Base-by-base conservation (phyloP, 2,113 vertebrate species). In the Nannospalax galili region DNA sequence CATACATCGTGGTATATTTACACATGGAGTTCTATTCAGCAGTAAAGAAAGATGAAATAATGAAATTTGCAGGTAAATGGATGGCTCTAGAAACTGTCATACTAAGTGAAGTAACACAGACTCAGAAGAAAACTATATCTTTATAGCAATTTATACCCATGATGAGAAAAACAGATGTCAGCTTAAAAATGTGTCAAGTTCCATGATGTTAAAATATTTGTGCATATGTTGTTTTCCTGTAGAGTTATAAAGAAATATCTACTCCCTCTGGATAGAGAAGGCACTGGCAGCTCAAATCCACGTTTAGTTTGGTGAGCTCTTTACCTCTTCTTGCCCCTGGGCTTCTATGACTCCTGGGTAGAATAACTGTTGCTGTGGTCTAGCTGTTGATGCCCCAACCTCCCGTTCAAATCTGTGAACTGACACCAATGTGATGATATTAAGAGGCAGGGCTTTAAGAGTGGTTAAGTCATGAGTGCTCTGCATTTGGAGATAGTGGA, bases 141-240 rank as follows among this genome's bases (percentile, higher is more conserved):
- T n/a, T 35, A 45, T 15, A 65, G 60, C 74, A 52, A 28, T 58
- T 80, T 58, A 67, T 40, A 58, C 24, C 56, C 32, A 80, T 32
- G 75, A 32, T 0, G 17, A 58, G 77, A 79, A 58, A 69, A 69
- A 58, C 84, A 87, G 84, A 32, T 52, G 88, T 45, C 15, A 48
- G 42, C 73, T 52, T 37, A 78, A 89, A 64, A 14, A 35, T 52
- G 73, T 89, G 87, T 89, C 73, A 62, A 35, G 72, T 65, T 37
- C 42, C 73, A n/a, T 65, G 35, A 35, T 37, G 60, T 37, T n/a
- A 73, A 40, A 58, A 87, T 17, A 56, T 73, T 22, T 30, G 67
- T 30, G 35, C 48, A 40, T 30, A 40, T 58, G 48, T 86, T 4
- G 14, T 28, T 73, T 40, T 60, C 26, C 24, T 87, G 19, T 32